These are phyloP conservation scores for Amblyjoppa fuscipennis DNA, from an alignment of 2,888 invertebrate genomes.

Conservation along the genomic window DNA sequence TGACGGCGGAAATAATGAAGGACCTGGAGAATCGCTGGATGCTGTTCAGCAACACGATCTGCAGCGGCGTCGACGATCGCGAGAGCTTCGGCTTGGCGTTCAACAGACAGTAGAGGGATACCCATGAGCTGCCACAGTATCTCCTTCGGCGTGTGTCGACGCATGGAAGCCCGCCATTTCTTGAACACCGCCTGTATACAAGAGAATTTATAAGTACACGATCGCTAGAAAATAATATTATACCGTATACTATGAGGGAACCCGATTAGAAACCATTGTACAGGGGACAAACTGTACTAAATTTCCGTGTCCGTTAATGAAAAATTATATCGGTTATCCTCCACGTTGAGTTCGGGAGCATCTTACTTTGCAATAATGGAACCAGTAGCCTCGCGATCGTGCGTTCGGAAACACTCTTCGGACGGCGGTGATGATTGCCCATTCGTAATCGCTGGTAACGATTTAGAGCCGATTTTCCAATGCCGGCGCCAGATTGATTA, in stretches of 20 bases:
- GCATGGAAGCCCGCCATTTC: neutral
- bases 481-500: too few species aligned
- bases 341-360: neutral
- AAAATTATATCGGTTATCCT: too few species aligned
- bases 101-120: constrained; percentile 19
- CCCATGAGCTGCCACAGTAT: constrained; percentile 15
- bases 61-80: neutral
- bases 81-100: neutral
- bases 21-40: neutral
- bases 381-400: neutral
- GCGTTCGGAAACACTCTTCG: neutral
- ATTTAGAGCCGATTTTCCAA: too few species aligned
- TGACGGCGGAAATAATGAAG: neutral
- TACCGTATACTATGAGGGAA: neutral
- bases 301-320: too few species aligned
- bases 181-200: constrained; percentile 15
- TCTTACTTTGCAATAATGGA: neutral
- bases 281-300: too few species aligned
- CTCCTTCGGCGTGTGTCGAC: neutral
- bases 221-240: too few species aligned
- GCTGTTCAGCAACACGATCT: neutral
- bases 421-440: neutral
- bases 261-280: too few species aligned
- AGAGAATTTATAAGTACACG: neutral
- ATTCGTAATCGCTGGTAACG: too few species aligned